Percentiles rank a stretch among this genome's conserved stretches.
phyloP scores from a whole-genome alignment of 2,113 vertebrate genomes.

The Collichthys lucidus region DNA sequence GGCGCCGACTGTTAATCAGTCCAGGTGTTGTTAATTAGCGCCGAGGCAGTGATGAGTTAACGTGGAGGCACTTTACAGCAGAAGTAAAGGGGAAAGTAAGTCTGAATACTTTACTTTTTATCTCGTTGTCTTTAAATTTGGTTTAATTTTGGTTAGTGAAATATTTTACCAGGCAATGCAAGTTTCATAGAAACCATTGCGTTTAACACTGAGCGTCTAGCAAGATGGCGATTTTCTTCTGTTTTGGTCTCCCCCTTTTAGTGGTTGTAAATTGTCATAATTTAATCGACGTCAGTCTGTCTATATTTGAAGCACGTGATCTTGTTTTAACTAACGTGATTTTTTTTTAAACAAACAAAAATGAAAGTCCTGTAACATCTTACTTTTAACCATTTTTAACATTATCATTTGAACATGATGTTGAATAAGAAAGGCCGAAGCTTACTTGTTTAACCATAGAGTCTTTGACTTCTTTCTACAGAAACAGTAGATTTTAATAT shows the following conservation, averaged over 20 bases:
- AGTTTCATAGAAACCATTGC: not conserved
- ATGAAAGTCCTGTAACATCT: not conserved
- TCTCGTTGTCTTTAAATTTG: not conserved
- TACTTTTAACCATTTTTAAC: not conserved
- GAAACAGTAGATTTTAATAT: not conserved
- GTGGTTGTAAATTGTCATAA: not conserved
- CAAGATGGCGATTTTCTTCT: too few relatives aligned
- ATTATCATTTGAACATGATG: not conserved
- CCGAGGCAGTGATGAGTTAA: not conserved
- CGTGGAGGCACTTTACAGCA: not conserved
- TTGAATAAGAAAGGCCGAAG: too few relatives aligned
- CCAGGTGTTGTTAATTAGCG: conserved; percentile 44
- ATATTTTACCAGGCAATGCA: not conserved
- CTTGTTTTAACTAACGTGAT: not conserved
- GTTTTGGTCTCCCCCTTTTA: too few relatives aligned
- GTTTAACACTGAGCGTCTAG: not conserved
- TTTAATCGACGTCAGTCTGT: not conserved
- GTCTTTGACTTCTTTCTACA: too few relatives aligned
- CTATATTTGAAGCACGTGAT: too few relatives aligned
- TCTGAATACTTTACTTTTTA: not conserved
- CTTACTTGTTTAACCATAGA: too few relatives aligned
- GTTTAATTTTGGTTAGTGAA: not conserved
- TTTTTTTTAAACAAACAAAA: not conserved
- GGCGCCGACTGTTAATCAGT: not conserved
- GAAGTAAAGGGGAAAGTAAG: conserved; percentile 23